A percentile compares a stretch with the other conserved stretches of the same genome.
Evolutionary conservation across 1,140 invertebrate genomes (phyloP).

Genomic region (Eumeta japonica): DNA sequence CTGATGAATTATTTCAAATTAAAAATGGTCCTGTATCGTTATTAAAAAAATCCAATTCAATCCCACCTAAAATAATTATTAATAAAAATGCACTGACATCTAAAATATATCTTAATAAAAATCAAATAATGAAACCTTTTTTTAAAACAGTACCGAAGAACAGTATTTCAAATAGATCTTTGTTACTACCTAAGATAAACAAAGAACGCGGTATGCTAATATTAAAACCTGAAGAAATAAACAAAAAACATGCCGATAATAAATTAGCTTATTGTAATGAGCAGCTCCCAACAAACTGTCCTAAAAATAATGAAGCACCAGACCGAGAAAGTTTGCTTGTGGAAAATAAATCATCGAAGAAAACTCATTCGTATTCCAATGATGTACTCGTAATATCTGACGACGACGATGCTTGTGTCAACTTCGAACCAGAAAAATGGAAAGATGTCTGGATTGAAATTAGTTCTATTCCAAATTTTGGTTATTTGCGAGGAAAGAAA

Average conservation of each 20-base stretch:
- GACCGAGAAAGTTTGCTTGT: neutral
- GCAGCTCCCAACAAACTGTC: neutral
- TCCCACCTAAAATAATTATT: too few relatives aligned
- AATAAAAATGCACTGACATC: too few relatives aligned
- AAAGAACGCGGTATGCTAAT: conserved; percentile 32
- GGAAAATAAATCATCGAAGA: neutral
- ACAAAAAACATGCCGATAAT: conserved; percentile 18
- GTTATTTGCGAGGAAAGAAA: conserved; percentile 26
- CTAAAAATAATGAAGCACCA: neutral
- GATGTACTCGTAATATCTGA: conserved; percentile 35
- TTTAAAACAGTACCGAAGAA: too few relatives aligned
- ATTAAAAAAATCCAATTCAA: too few relatives aligned
- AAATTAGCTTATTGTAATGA: neutral
- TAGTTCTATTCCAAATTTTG: conserved; percentile 25
- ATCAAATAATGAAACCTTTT: too few relatives aligned
- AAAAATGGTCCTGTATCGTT: too few relatives aligned
- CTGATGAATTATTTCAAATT: conserved; percentile 31
- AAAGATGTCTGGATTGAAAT: conserved; percentile 28
- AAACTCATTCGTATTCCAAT: conserved; percentile 3
- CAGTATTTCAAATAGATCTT: too few relatives aligned
- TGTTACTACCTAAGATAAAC: too few relatives aligned
- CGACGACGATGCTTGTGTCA: conserved; percentile 21
- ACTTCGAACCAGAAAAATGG: conserved; percentile 5
- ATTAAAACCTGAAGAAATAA: conserved; percentile 50
- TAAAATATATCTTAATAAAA: too few relatives aligned